Conservation (phyloP, 2,888 invertebrate genomes). For the Leucophenga maculata region DNA sequence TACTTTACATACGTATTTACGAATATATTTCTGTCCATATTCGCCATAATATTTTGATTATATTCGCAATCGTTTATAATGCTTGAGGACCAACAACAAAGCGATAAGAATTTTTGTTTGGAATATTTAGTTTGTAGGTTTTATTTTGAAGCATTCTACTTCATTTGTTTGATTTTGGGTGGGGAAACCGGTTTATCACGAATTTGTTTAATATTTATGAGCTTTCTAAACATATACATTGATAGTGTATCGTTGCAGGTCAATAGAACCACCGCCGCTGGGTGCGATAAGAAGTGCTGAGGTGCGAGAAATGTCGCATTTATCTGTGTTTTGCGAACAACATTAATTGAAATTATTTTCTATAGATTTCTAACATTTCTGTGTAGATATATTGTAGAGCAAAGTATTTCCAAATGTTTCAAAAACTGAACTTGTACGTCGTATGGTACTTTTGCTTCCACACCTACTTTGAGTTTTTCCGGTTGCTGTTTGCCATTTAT, state of each 20-base stretch:
- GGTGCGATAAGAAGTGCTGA: not conserved
- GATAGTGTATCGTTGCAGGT: constrained; percentile 15
- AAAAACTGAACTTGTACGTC: no score
- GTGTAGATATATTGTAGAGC: not conserved
- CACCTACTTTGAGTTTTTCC: not conserved
- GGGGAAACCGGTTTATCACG: constrained; percentile 62
- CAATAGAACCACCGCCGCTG: not conserved
- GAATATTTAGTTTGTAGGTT: not conserved
- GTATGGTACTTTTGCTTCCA: no score
- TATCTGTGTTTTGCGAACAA: not conserved
- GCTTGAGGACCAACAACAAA: not conserved
- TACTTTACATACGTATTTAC: constrained; percentile 32
- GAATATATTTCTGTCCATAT: constrained; percentile 34
- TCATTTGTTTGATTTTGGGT: constrained; percentile 35
- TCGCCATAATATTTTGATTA: constrained; percentile 4
- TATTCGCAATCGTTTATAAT: not conserved
- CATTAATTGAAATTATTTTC: not conserved
- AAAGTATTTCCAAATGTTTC: not conserved
- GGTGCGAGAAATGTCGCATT: not conserved
- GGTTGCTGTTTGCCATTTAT: constrained; percentile 31
- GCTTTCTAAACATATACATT: constrained; percentile 8
- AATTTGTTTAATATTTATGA: constrained; percentile 40
- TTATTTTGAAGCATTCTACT: constrained; percentile 20
- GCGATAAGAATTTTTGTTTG: constrained; percentile 27
- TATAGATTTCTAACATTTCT: not conserved